Conservation (phyloP, 1,140 invertebrate species). For the Helicoverpa zea region DNA sequence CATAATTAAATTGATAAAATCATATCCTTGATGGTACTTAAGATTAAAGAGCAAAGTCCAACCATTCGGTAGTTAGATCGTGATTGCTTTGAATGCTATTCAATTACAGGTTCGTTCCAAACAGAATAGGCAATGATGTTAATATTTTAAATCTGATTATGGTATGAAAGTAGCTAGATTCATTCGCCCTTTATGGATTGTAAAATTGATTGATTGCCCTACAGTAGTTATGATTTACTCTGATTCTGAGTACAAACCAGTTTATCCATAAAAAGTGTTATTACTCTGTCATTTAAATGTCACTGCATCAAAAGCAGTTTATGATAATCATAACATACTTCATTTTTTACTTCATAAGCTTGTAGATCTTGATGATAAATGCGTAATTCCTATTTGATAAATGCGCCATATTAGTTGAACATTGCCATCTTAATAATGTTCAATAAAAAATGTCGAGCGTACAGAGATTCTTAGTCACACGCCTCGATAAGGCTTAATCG, state of each 20-base stretch:
- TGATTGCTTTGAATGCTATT: not conserved
- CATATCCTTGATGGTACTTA: not conserved
- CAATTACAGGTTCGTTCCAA: not conserved
- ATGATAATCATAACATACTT: conserved; percentile 29
- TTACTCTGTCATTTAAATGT: conserved; percentile 17
- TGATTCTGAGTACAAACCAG: too few species aligned
- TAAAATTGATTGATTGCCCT: too few species aligned
- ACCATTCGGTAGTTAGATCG: not conserved
- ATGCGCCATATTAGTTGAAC: conserved; percentile 34
- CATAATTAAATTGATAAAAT: not conserved
- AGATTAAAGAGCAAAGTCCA: not conserved
- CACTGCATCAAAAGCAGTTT: conserved; percentile 21
- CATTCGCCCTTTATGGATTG: too few species aligned
- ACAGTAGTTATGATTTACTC: too few species aligned
- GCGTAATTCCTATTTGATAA: conserved; percentile 35
- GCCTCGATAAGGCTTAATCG: conserved; percentile 39
- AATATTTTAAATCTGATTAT: conserved; percentile 3
- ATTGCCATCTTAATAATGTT: conserved; percentile 39
- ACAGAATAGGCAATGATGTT: too few species aligned
- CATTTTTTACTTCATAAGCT: conserved; percentile 29
- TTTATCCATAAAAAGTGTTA: not conserved
- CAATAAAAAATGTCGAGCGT: conserved; percentile 41
- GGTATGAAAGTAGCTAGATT: not conserved
- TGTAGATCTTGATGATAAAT: conserved; percentile 29
- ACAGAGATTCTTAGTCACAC: conserved; percentile 36